Base-by-base conservation (phyloP, 2,113 vertebrate species). In the Hylia prasina region DNA sequence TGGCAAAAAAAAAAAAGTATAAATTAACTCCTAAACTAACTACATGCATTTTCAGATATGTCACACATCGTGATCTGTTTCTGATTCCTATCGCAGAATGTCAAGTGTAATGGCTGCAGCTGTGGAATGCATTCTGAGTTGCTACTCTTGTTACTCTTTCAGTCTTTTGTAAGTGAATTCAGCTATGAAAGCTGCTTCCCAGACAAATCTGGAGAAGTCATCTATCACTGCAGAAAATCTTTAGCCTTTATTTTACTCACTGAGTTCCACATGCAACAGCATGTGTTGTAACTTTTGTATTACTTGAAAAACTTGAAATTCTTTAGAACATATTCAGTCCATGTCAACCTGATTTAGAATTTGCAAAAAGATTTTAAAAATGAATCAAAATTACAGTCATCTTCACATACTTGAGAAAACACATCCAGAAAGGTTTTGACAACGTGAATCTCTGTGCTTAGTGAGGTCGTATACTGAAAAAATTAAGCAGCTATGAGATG, bases 121-220 rank as follows among this genome's bases (percentile, higher is more conserved):
- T 95, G 28, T 78, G 65, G 47, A 89, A 85, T 80, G 75, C 18
- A 35, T 88, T 91, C 81, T 83, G 60, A 80, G 39, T 65, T 93
- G 33, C 39, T 82, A 78, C 37, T 77, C 72, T 75, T 69, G 37
- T 28, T 61, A 61, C 27, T 94, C 71, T 95, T 94, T 72, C 78
- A 87, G 60, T 90, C 37, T 94, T 87, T 95, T 87, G 25, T 87
- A 92, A 91, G 44, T 76, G 1, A 94, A 69, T 82, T 85, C 82
- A 93, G 83, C 81, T 91, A 35, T 87, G 68, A 95, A 94, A 87
- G 68, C 58, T 94, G 31, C 61, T 92, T 94, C 76, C 86, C 27
- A 94, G 64, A 79, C 33, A 90, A 39, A 64, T 86, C 75, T 86
- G 88, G 35, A 56, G 60, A 86, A 96, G 60, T 44, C 42, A 75